Percentiles rank a stretch among this genome's conserved stretches.
phyloP scores from a whole-genome alignment of 2,113 vertebrate species.

The Lepisosteus osseus region DNA sequence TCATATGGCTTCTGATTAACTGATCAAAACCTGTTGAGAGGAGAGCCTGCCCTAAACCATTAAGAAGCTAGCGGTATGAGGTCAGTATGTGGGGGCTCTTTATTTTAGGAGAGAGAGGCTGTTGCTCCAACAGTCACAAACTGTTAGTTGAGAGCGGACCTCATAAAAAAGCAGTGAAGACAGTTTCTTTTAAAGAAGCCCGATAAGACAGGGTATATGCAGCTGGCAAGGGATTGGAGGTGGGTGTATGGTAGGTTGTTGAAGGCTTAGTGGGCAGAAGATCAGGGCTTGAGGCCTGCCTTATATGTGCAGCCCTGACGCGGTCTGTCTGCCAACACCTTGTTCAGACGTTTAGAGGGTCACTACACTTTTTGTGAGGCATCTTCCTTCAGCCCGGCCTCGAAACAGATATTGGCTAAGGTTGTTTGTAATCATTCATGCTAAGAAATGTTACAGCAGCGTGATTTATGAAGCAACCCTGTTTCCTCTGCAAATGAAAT shows the following conservation, averaged over 20 bases:
- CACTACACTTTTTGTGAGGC: neutral
- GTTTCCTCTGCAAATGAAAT: too few species aligned
- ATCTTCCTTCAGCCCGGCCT: neutral
- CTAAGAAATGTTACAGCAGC: too few species aligned
- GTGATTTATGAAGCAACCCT: too few species aligned
- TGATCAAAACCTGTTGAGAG: slow-evolving; percentile 40
- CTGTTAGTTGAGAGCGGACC: slow-evolving; percentile 14
- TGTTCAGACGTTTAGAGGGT: neutral
- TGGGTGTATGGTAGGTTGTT: neutral
- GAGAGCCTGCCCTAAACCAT: neutral
- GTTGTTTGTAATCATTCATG: too few species aligned
- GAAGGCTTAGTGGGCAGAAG: neutral
- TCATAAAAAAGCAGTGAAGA: slow-evolving; percentile 31
- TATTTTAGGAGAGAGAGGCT: slow-evolving; percentile 19
- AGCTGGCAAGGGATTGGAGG: neutral
- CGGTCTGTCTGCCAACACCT: neutral
- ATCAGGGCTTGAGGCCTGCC: neutral
- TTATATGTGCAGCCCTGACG: neutral
- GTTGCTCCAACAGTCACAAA: slow-evolving; percentile 4
- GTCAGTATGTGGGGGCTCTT: neutral
- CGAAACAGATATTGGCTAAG: too few species aligned
- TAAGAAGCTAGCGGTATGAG: neutral
- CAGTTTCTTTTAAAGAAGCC: slow-evolving; percentile 37
- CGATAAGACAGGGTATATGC: slow-evolving; percentile 20
- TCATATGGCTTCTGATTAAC: slow-evolving; percentile 36